Evolutionary conservation across 2,113 vertebrate species (phyloP).

Genomic region (Indicator maculatus): DNA sequence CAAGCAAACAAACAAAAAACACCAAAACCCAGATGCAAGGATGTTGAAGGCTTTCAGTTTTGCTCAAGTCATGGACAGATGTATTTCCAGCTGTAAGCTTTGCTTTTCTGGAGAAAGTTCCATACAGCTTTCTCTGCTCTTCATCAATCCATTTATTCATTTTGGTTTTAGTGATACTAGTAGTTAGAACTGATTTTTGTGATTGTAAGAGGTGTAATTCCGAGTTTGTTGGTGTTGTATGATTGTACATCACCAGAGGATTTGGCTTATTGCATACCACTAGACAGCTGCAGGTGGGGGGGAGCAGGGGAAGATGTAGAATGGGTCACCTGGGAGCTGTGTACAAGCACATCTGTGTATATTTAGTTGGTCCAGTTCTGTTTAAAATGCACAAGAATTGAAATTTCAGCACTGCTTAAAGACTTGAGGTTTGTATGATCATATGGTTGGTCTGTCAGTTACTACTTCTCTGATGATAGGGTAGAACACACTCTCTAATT

Average conservation of each 20-base stretch:
- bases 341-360: background rate
- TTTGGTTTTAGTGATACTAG: background rate
- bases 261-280: background rate
- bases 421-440: background rate
- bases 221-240: background rate
- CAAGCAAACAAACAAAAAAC: background rate
- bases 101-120: background rate
- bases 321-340: background rate
- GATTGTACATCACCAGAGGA: background rate
- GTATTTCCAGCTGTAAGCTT: constrained; percentile 4
- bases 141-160: background rate
- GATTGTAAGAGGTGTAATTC: background rate
- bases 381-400: background rate
- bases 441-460: background rate
- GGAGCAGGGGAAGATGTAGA: background rate
- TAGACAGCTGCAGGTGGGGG: background rate
- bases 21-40: background rate
- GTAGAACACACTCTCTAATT: background rate
- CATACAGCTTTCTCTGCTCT: background rate
- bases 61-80: background rate
- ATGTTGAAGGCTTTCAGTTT: background rate
- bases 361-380: background rate
- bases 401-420: background rate
- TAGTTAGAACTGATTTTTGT: background rate
- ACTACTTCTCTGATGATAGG: background rate